Conservation (phyloP, 2,113 vertebrate species). For the Grammomys surdaster region DNA sequence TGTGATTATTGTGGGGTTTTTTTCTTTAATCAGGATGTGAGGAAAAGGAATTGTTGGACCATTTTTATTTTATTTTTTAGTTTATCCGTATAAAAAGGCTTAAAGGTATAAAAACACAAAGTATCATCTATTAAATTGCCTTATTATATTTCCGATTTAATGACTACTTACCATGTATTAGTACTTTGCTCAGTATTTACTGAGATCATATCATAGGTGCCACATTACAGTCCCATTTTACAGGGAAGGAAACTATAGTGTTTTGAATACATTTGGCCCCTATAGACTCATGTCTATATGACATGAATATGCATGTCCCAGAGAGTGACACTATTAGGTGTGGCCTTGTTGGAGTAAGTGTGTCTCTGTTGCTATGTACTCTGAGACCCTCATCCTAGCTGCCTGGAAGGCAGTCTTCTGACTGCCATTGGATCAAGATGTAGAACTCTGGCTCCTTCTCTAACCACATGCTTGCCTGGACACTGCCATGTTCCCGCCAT, state of each 20-base stretch:
- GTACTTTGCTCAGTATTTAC: background rate
- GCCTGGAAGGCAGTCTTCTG: too few species aligned
- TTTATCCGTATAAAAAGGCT: conserved; percentile 19
- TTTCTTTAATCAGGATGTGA: conserved; percentile 53
- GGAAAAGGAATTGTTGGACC: conserved; percentile 31
- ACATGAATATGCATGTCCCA: too few species aligned
- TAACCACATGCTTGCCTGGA: too few species aligned
- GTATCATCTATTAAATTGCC: background rate
- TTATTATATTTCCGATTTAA: conserved; percentile 48
- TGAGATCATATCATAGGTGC: background rate
- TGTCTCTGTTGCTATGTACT: too few species aligned
- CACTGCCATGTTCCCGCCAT: too few species aligned
- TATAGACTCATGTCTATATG: too few species aligned
- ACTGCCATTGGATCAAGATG: too few species aligned
- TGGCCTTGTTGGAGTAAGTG: too few species aligned
- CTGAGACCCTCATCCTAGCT: too few species aligned
- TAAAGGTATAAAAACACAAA: conserved; percentile 39
- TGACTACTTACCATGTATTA: background rate
- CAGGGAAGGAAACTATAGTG: conserved; percentile 25
- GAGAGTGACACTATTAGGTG: too few species aligned
- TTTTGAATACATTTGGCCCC: too few species aligned
- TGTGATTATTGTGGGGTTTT: background rate
- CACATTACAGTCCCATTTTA: conserved; percentile 38
- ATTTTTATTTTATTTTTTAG: background rate
- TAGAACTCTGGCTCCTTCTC: too few species aligned